Evolutionary conservation across 2,113 vertebrate species (phyloP).

Genomic region (Muntiacus muntjak): DNA sequence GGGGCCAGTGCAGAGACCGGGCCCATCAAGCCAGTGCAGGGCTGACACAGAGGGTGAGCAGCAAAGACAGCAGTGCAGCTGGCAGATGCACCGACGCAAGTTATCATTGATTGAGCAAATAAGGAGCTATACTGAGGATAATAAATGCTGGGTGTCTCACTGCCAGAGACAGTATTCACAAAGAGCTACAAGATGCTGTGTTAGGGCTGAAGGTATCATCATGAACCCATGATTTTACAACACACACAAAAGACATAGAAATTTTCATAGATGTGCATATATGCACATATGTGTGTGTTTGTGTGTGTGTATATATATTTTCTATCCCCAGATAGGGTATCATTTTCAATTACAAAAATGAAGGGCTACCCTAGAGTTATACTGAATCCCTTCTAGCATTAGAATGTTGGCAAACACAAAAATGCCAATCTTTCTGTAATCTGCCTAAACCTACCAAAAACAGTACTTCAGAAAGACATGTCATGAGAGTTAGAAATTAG

Average conservation of each 20-base stretch:
- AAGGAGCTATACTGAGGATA: not conserved
- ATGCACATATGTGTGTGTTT: not conserved
- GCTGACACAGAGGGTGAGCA: not conserved
- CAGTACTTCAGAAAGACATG: not conserved
- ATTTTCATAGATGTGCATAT: not conserved
- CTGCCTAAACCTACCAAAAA: not conserved
- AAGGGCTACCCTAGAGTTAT: not conserved
- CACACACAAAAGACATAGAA: not conserved
- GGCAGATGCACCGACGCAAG: not conserved
- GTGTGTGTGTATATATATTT: not conserved
- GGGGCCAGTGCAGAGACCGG: too few species aligned
- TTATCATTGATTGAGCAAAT: not conserved
- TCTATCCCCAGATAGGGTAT: not conserved
- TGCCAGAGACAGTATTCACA: not conserved
- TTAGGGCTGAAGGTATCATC: not conserved
- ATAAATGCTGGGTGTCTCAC: not conserved
- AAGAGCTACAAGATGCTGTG: not conserved
- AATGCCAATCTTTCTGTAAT: not conserved
- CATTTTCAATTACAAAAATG: not conserved
- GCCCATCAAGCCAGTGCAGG: too few species aligned
- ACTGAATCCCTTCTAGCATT: not conserved
- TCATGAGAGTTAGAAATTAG: not conserved
- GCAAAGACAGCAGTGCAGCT: not conserved
- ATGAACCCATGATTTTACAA: not conserved
- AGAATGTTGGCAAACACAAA: slow-evolving; percentile 6